A percentile compares a stretch with the other conserved stretches of the same genome.
These are phyloP conservation scores for Coregonus suidteri DNA, from an alignment of 2,797 vertebrate species.

Conservation along the genomic window DNA sequence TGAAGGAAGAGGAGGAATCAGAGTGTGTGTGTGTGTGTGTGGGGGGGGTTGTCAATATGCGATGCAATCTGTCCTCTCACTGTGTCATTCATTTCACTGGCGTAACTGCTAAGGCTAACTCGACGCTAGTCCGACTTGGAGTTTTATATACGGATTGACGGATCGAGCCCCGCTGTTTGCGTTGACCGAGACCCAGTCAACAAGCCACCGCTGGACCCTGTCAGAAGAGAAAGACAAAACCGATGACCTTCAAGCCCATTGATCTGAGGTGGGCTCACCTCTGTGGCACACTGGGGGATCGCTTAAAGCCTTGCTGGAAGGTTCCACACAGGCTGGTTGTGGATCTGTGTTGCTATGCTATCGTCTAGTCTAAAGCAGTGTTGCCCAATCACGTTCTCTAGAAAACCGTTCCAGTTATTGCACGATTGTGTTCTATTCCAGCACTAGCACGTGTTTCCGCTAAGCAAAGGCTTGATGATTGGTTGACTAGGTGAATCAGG, in stretches of 20 bases:
- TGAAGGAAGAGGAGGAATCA: slow-evolving; percentile 19
- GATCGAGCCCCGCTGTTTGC: slow-evolving; percentile 19
- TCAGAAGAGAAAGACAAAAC: slow-evolving; percentile 53
- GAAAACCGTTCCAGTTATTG: not conserved
- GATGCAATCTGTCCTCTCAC: slow-evolving; percentile 46
- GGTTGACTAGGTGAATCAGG: too few species aligned
- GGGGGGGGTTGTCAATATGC: slow-evolving; percentile 38
- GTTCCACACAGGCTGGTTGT: not conserved
- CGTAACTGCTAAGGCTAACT: slow-evolving; percentile 19
- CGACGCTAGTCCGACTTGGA: slow-evolving; percentile 7
- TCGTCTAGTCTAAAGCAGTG: not conserved
- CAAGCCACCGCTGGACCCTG: slow-evolving; percentile 49
- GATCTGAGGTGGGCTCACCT: slow-evolving; percentile 32
- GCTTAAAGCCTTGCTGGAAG: not conserved
- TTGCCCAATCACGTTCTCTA: not conserved
- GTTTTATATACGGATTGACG: slow-evolving; percentile 4
- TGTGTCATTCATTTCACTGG: slow-evolving; percentile 25
- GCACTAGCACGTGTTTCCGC: not conserved
- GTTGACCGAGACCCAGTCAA: slow-evolving; percentile 45
- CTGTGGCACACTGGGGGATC: not conserved
- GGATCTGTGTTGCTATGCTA: not conserved
- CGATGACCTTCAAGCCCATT: slow-evolving; percentile 45
- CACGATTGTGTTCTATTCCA: not conserved
- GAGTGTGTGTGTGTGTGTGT: too few species aligned
- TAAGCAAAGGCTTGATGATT: too few species aligned